phyloP scores from a whole-genome alignment of 2,797 vertebrate genomes.

The Poeciliopsis presidionis region DNA sequence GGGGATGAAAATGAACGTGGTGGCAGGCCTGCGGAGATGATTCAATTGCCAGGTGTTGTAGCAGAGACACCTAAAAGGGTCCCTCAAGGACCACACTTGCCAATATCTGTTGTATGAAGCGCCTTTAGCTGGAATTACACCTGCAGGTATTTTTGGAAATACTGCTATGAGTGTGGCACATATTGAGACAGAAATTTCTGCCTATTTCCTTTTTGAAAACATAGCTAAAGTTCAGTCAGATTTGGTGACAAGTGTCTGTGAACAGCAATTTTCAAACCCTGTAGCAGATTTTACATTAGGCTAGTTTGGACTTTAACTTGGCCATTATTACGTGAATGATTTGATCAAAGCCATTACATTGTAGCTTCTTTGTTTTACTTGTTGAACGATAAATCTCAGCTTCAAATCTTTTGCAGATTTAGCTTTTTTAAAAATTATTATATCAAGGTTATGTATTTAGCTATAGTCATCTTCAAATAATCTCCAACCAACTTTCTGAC shows the following conservation, averaged over 20 bases:
- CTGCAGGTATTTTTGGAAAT: background rate
- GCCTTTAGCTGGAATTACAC: background rate
- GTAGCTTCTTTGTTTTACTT: background rate
- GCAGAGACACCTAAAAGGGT: background rate
- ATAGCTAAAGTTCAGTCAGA: background rate
- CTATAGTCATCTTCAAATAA: background rate
- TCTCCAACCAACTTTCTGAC: background rate
- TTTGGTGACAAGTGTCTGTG: background rate
- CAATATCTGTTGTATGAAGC: background rate
- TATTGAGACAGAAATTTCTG: background rate
- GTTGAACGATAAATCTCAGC: background rate
- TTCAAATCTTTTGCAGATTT: background rate
- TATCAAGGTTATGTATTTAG: background rate
- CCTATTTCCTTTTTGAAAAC: background rate
- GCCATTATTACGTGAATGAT: background rate
- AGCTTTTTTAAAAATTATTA: background rate
- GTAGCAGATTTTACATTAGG: background rate
- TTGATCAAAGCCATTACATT: background rate
- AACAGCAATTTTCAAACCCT: background rate
- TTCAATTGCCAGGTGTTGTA: background rate
- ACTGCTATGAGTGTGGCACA: background rate
- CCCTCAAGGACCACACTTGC: background rate
- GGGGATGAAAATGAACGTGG: background rate
- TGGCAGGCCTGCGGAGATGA: background rate
- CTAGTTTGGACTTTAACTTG: background rate